phyloP scores from a whole-genome alignment of 2,888 invertebrate genomes.

The Aspidapion aeneum region DNA sequence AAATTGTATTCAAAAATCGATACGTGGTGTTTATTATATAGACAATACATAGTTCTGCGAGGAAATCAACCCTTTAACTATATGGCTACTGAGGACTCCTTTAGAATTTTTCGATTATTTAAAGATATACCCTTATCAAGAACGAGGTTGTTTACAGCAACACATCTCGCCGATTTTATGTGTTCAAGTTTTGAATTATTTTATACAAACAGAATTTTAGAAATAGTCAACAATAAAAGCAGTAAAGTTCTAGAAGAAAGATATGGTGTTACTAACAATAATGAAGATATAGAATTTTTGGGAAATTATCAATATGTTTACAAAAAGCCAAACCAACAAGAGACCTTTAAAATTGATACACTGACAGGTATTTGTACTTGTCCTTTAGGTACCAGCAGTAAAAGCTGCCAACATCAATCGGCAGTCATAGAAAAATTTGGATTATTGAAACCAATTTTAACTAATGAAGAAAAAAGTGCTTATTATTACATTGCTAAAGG shows the following conservation, averaged over 20 bases:
- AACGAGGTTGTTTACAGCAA: slow-evolving; percentile 16
- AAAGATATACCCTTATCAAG: slow-evolving; percentile 12
- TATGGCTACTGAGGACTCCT: slow-evolving; percentile 13
- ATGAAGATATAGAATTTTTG: slow-evolving; percentile 12
- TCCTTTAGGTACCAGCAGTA: slow-evolving; percentile 7
- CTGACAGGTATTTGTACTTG: slow-evolving; percentile 18
- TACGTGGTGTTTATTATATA: slow-evolving; percentile 17
- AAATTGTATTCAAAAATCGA: slow-evolving; percentile 16
- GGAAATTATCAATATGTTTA: slow-evolving; percentile 18
- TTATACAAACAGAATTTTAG: slow-evolving; percentile 17
- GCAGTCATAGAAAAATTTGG: slow-evolving; percentile 9
- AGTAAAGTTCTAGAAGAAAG: slow-evolving; percentile 13
- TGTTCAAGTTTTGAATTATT: slow-evolving; percentile 18
- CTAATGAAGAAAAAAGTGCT: slow-evolving; percentile 13
- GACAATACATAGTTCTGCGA: slow-evolving; percentile 13
- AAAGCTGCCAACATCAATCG: slow-evolving; percentile 13
- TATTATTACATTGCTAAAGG: slow-evolving; percentile 15
- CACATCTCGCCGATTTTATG: slow-evolving; percentile 17
- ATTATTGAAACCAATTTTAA: slow-evolving; percentile 11
- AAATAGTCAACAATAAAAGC: slow-evolving; percentile 14
- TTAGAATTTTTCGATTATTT: slow-evolving; percentile 13
- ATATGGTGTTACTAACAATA: slow-evolving; percentile 1
- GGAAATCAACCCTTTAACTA: slow-evolving; percentile 14
- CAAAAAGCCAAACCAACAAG: slow-evolving; percentile 8
- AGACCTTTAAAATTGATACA: slow-evolving; percentile 17